Percentiles rank a stretch among this genome's conserved stretches.
phyloP scores from a whole-genome alignment of 1,140 invertebrate species.

The Aphelenchoides avenae region DNA sequence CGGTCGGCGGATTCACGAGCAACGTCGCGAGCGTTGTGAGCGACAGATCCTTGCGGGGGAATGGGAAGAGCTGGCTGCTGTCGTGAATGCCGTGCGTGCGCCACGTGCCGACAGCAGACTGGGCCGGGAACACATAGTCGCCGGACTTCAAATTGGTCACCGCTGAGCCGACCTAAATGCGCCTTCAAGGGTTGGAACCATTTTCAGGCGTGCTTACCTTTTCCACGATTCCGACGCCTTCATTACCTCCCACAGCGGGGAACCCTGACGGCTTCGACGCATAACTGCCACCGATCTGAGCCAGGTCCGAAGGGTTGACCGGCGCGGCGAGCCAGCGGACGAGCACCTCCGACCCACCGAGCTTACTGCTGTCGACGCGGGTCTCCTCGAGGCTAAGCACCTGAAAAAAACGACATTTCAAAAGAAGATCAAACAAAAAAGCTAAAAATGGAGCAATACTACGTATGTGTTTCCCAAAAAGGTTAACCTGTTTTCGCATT shows the following conservation, averaged over 20 bases:
- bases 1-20: constrained; percentile 86
- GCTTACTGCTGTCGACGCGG: no score
- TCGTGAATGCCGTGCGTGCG: constrained; percentile 37
- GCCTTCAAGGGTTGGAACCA: background rate
- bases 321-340: no score
- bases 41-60: constrained; percentile 23
- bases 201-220: no score
- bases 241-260: constrained; percentile 56
- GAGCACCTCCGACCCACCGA: no score
- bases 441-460: no score
- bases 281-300: no score
- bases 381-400: no score
- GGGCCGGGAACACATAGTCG: constrained; percentile 50
- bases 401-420: no score
- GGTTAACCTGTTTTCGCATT: no score
- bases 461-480: no score
- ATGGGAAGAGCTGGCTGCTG: constrained; percentile 24
- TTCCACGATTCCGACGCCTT: constrained; percentile 40
- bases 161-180: constrained; percentile 39
- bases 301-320: no score
- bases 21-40: constrained; percentile 73
- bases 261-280: constrained; percentile 53
- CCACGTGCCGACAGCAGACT: constrained; percentile 53
- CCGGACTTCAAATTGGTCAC: constrained; percentile 39
- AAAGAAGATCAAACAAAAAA: no score